Conservation (phyloP, 2,113 vertebrate genomes). For the Chrysemys picta region DNA sequence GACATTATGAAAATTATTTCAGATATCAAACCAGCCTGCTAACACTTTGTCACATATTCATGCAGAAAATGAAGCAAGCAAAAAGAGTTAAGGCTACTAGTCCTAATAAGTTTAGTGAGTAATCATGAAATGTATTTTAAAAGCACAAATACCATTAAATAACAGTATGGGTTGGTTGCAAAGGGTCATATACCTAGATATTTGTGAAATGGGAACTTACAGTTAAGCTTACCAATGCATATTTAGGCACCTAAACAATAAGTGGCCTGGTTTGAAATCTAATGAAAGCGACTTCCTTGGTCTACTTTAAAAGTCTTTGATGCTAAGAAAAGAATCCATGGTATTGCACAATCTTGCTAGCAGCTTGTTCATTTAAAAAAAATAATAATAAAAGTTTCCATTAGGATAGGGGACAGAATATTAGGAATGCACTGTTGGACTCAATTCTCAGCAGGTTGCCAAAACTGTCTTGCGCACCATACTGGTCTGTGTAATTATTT, state of each 20-base stretch:
- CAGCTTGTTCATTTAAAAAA: background rate
- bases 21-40: background rate
- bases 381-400: background rate
- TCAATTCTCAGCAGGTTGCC: background rate
- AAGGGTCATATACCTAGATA: background rate
- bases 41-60: background rate
- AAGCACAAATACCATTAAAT: background rate
- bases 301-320: background rate
- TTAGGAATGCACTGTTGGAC: background rate
- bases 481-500: constrained; percentile 29
- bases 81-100: background rate
- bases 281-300: background rate
- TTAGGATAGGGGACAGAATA: background rate
- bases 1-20: background rate
- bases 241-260: background rate
- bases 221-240: background rate
- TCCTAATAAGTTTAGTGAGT: background rate
- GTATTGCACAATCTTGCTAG: background rate
- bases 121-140: background rate
- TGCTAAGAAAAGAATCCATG: background rate
- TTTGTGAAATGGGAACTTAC: background rate
- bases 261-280: background rate
- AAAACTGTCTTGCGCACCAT: background rate
- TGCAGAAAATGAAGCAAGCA: background rate
- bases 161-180: background rate